Evolutionary conservation across 2,113 vertebrate genomes (phyloP).

Genomic region (Ciconia stormi): DNA sequence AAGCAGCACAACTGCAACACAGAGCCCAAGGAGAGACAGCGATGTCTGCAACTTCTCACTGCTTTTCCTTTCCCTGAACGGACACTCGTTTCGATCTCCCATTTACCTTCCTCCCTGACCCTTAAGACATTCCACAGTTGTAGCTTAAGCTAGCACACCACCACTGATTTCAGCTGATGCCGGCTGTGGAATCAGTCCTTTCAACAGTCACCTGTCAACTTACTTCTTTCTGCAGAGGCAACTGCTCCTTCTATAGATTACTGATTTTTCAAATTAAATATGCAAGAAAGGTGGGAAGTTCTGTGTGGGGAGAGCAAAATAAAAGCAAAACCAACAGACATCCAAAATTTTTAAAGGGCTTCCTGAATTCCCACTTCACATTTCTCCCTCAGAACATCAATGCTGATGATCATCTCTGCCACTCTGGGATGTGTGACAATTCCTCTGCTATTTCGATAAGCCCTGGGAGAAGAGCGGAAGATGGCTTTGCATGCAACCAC

Average conservation of each 20-base stretch:
- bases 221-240: not conserved
- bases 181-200: not conserved
- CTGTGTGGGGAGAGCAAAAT: not conserved
- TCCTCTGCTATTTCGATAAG: not conserved
- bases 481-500: not conserved
- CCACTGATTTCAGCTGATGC: not conserved
- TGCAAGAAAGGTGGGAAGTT: not conserved
- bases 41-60: not conserved
- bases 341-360: not conserved
- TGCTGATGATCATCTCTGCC: not conserved
- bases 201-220: not conserved
- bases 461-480: not conserved
- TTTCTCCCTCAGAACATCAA: not conserved
- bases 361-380: not conserved
- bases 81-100: not conserved
- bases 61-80: not conserved
- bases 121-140: not conserved
- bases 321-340: not conserved
- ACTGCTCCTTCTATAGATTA: not conserved
- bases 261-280: not conserved
- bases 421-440: not conserved
- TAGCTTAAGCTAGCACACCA: not conserved
- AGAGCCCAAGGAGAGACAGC: accelerated
- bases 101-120: not conserved
- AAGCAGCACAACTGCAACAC: not conserved